Evolutionary conservation across 2,888 invertebrate species (phyloP), one percentile per base, ranked within the genome.

Genomic region (Amiota mariae): DNA sequence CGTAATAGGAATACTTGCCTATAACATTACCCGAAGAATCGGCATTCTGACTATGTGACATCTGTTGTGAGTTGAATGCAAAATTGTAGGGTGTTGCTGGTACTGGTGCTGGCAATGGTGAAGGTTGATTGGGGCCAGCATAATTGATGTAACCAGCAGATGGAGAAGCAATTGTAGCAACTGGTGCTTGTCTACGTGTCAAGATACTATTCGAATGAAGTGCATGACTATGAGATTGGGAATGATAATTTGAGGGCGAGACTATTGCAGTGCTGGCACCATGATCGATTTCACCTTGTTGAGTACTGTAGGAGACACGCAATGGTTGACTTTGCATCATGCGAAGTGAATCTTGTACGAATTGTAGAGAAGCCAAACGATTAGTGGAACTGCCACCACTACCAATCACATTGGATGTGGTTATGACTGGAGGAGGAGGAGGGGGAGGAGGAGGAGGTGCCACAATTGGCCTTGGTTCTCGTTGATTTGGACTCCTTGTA

Each of bases 1-100:
- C 94, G 24, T 93, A 90, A 86, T 92, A 95, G 0, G 93, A 92
- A 87, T 94, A 94, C 80, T 92, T 91, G 64, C 94, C 94, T 89
- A 89, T 59, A 56, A 88, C 87, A 77, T 87, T 87, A 61, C 89
- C 89, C 13, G 80, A 73, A 8, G 79, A 79, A 81, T 90, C 89
- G 48, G 85, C 83, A 56, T 82, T 81, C 80, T 89, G 89, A 15
- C 85, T 82, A 36, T 89, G 86, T 18, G 85, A 76, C 72, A 87
- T 87, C 74, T 87, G 87, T 67, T 80, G 85, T 1, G 88, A 86
- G 57, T 79, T 79, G 59, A 87, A 86, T 59, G 84, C 81, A 72
- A 90, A 89, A 48, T 84, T 84, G 64, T 83, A 87, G 0, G 84
- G 11, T 13, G 15, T 20, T 78, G 75, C 10, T 72, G 75, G 1